Conservation (phyloP, 2,113 vertebrate genomes). For the Ophiodon elongatus region DNA sequence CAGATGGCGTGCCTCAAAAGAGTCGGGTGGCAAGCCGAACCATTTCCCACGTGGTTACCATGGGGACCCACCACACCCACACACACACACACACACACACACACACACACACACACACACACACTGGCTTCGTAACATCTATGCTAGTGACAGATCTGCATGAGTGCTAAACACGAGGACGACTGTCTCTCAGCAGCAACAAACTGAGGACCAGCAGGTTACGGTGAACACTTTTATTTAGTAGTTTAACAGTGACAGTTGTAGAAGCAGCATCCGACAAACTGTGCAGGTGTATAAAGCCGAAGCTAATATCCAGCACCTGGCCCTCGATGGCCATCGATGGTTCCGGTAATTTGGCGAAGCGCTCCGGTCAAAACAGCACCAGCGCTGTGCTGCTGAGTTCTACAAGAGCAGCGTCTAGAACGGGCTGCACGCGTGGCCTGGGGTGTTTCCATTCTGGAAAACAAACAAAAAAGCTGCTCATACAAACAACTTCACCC, state of each 20-base stretch:
- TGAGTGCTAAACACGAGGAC: conserved; percentile 6
- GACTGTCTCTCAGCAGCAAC: neutral
- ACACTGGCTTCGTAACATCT: conserved; percentile 9
- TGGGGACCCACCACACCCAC: conserved; percentile 17
- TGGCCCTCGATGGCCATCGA: neutral
- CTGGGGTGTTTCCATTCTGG: no score
- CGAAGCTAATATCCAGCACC: neutral
- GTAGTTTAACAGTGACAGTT: neutral
- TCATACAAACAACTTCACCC: neutral
- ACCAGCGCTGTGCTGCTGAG: no score
- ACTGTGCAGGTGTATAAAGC: neutral
- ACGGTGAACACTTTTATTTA: neutral
- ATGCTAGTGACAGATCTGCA: neutral
- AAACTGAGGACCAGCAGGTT: neutral
- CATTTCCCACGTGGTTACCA: conserved; percentile 43
- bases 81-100: neutral
- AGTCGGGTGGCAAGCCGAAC: conserved; percentile 55
- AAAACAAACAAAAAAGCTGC: no score
- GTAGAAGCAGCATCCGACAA: neutral
- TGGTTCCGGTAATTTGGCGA: neutral
- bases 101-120: conserved; percentile 11
- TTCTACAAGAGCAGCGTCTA: no score
- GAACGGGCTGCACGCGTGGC: no score
- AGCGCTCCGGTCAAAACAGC: neutral
- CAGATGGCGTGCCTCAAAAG: conserved; percentile 53